phyloP scores from a whole-genome alignment of 2,888 invertebrate genomes.

The Incurvaria masculella region DNA sequence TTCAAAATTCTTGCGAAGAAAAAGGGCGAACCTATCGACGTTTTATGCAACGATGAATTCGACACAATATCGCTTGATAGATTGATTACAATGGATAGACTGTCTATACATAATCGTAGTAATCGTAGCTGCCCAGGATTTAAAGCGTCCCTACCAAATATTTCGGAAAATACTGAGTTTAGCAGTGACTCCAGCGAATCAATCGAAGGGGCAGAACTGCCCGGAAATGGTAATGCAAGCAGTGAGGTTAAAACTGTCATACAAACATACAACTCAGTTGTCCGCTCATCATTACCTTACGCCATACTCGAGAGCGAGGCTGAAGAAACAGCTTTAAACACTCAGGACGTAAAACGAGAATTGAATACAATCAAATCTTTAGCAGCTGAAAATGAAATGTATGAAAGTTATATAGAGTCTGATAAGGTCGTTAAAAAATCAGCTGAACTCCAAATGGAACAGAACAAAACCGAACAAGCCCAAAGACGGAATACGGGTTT shows the following conservation, averaged over 20 bases:
- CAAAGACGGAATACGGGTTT: not conserved
- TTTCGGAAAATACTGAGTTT: constrained; percentile 45
- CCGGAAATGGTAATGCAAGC: no score
- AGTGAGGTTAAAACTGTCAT: not conserved
- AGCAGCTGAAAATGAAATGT: not conserved
- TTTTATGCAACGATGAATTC: constrained; percentile 46
- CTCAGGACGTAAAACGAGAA: not conserved
- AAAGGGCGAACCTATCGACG: constrained; percentile 46
- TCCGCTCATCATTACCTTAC: not conserved
- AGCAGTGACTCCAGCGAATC: constrained; percentile 36
- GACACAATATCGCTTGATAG: constrained; percentile 49
- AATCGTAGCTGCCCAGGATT: constrained; percentile 50
- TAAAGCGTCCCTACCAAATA: constrained; percentile 47
- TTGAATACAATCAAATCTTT: not conserved
- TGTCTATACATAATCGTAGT: constrained; percentile 44
- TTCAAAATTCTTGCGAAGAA: constrained; percentile 42
- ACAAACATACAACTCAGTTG: not conserved
- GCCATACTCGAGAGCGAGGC: not conserved
- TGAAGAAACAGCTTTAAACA: not conserved
- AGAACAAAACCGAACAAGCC: not conserved
- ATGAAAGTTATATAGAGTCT: constrained; percentile 20
- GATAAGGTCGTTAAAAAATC: constrained; percentile 26
- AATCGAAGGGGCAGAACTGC: constrained; percentile 9
- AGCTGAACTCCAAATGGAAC: constrained; percentile 21
- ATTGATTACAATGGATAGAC: constrained; percentile 41